These are phyloP conservation scores for Anagyrus pseudococci DNA, from an alignment of 2,888 invertebrate genomes.

Conservation along the genomic window DNA sequence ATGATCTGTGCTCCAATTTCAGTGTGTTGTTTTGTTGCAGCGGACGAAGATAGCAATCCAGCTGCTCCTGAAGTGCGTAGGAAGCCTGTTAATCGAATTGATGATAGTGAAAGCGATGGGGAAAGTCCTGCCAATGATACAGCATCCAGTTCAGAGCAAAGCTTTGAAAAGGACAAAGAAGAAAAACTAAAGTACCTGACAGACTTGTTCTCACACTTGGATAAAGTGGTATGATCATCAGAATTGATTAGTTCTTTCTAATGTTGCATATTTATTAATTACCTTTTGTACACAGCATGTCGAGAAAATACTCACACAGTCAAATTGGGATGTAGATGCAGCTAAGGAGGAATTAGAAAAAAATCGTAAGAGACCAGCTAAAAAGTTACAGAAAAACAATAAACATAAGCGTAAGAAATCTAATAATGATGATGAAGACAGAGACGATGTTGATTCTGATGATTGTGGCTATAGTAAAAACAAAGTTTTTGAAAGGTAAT, in stretches of 20 bases:
- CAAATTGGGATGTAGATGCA: conserved; percentile 53
- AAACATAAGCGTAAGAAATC: conserved; percentile 62
- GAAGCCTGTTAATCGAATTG: conserved; percentile 54
- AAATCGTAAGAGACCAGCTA: conserved; percentile 34
- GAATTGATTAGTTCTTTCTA: conserved; percentile 36
- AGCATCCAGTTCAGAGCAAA: conserved; percentile 43
- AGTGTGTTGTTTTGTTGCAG: no score
- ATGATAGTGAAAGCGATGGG: conserved; percentile 57
- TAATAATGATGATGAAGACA: conserved; percentile 67
- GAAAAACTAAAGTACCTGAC: conserved; percentile 67
- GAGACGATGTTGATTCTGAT: conserved; percentile 67
- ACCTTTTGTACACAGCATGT: conserved; percentile 47
- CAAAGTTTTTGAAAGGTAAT: conserved; percentile 73
- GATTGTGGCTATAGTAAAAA: conserved; percentile 64
- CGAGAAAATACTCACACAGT: conserved; percentile 46
- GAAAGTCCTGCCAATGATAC: conserved; percentile 44
- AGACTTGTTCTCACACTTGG: conserved; percentile 70
- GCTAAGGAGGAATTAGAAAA: conserved; percentile 38
- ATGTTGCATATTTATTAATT: background rate
- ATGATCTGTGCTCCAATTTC: background rate
- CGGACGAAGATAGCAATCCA: conserved; percentile 58
- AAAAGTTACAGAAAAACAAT: conserved; percentile 41
- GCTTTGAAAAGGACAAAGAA: conserved; percentile 48
- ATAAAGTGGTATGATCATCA: conserved; percentile 67
- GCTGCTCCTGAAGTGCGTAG: conserved; percentile 49